Conservation (phyloP, 2,113 vertebrate genomes). For the Saimiri boliviensis region DNA sequence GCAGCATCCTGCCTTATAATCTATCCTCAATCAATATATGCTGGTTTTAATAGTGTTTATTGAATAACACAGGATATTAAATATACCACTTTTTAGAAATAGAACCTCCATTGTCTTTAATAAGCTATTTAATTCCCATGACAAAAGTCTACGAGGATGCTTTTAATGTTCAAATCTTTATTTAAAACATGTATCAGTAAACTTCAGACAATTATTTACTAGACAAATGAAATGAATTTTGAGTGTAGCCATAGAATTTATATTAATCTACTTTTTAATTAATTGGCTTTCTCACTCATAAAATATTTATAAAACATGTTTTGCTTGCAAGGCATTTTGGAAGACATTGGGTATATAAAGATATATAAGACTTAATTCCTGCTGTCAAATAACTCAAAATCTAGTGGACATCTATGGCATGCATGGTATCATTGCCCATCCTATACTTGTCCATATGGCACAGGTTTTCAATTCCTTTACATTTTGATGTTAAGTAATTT, state of each 20-base stretch:
- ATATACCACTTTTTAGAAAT: not conserved
- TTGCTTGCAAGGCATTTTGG: not conserved
- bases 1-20: not conserved
- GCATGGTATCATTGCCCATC: not conserved
- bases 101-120: not conserved
- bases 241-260: not conserved
- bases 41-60: not conserved
- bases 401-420: not conserved
- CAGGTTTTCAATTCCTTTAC: not conserved
- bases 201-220: not conserved
- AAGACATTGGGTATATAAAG: not conserved
- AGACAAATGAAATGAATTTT: not conserved
- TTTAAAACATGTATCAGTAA: not conserved
- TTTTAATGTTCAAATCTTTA: not conserved
- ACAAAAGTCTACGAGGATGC: not conserved
- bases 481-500: not conserved
- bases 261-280: not conserved
- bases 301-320: constrained; percentile 21
- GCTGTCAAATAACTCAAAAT: not conserved
- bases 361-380: not conserved
- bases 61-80: not conserved
- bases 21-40: not conserved
- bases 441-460: not conserved
- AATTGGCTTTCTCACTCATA: not conserved
- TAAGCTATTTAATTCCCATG: not conserved